phyloP scores from a whole-genome alignment of 2,113 vertebrate species.

The Panurus biarmicus region DNA sequence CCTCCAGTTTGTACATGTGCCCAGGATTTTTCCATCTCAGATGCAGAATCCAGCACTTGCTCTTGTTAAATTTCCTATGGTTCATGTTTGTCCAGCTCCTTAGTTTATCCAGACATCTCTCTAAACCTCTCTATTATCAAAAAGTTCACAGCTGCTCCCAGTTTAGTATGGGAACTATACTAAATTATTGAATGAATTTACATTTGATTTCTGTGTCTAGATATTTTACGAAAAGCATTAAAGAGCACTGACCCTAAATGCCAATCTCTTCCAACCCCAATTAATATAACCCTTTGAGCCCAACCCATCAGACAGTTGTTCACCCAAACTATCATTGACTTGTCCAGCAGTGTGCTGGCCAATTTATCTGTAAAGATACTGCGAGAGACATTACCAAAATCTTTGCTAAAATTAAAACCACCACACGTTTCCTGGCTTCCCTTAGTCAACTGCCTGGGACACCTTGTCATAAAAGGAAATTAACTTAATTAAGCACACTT shows the following conservation, averaged over 20 bases:
- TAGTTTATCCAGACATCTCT: neutral
- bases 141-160: neutral
- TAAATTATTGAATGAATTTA: neutral
- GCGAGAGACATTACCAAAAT: neutral
- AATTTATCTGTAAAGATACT: neutral
- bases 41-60: neutral
- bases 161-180: neutral
- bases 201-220: neutral
- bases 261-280: neutral
- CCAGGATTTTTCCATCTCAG: neutral
- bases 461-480: neutral
- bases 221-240: neutral
- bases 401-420: neutral
- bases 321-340: neutral
- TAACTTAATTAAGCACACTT: neutral
- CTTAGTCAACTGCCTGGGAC: neutral
- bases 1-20: neutral
- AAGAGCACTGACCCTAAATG: neutral
- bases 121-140: neutral
- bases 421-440: neutral
- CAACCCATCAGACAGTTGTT: neutral
- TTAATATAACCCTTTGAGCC: neutral
- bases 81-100: neutral
- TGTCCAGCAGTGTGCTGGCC: neutral
- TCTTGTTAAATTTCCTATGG: neutral